Evolutionary conservation across 2,113 vertebrate species (phyloP).

Genomic region (Oncorhynchus kisutch): DNA sequence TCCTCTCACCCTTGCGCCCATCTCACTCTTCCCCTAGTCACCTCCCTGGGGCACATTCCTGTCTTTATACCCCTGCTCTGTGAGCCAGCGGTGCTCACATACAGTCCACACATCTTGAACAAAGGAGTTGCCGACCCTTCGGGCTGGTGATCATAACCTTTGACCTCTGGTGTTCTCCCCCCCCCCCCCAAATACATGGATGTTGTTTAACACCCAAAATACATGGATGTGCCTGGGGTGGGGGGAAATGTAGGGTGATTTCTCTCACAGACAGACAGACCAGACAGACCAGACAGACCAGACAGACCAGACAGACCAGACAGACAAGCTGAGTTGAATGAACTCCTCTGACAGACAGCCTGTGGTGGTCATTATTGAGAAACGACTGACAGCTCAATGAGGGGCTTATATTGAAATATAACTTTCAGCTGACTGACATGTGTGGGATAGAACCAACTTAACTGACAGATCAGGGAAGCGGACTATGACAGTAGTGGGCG

Average conservation of each 20-base stretch:
- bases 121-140: slow-evolving; percentile 44
- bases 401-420: not conserved
- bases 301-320: no score
- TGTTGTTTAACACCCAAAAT: slow-evolving; percentile 21
- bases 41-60: slow-evolving; percentile 48
- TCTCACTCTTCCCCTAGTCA: slow-evolving; percentile 1
- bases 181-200: slow-evolving; percentile 15
- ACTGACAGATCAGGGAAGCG: no score
- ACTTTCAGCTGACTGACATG: not conserved
- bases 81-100: slow-evolving; percentile 45
- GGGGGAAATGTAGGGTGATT: no score
- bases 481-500: no score
- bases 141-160: slow-evolving; percentile 62
- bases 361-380: not conserved
- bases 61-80: slow-evolving; percentile 55
- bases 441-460: not conserved
- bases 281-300: no score
- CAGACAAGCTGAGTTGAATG: no score
- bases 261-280: no score
- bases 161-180: slow-evolving; percentile 49
- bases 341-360: no score
- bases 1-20: no score
- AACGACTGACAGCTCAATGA: not conserved
- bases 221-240: no score
- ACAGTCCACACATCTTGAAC: slow-evolving; percentile 33